Evolutionary conservation across 2,888 invertebrate species (phyloP), one percentile per base, ranked within the genome.

Genomic region (Cryptus armator): DNA sequence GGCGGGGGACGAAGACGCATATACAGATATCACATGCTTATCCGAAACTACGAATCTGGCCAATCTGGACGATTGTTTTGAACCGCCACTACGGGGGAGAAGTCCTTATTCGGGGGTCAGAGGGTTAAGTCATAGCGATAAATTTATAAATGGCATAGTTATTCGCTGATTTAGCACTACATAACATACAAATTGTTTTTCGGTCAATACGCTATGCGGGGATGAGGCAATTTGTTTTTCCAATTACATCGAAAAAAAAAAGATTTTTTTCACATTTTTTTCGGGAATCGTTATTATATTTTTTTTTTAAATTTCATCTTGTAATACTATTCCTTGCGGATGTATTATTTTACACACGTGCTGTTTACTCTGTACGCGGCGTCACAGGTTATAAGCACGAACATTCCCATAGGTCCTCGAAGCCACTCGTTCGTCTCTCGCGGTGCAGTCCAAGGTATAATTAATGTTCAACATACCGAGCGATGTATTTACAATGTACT

Each of bases 11-110:
- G 79, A 83, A 85, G 72, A 80, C 82, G 79, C 43, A 46, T 29
- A 66, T 76, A 70, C 32, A 68, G 46, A 84, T 84, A 86, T 81
- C 79, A 44, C 77, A 75, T 76, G 84, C 77, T 81, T 78, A 76
- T 62, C 71, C 76, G 67, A 67, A 78, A 82, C 76, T 72, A 24
- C 76, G 83, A 80, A 84, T 77, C 56, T 37, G 88, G 86, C 86
- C 88, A 89, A 90, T 90, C 90, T 88, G 84, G 74, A 80, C 89
- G 84, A 90, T 91, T 90, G 91, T 91, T 91, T 90, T 90, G 86
- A 88, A 88, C 79, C 76, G 75, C 82, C 82, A 81, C 70, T 71
- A 78, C 76, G 83, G 77, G 83, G 77, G 37, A 7, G 37, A 37
- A 37, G 37, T 83, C 83, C 86, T 75, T 81, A 83, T 86, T 81